Evolutionary conservation across 2,113 vertebrate species (phyloP).

Genomic region (Oryzias celebensis): DNA sequence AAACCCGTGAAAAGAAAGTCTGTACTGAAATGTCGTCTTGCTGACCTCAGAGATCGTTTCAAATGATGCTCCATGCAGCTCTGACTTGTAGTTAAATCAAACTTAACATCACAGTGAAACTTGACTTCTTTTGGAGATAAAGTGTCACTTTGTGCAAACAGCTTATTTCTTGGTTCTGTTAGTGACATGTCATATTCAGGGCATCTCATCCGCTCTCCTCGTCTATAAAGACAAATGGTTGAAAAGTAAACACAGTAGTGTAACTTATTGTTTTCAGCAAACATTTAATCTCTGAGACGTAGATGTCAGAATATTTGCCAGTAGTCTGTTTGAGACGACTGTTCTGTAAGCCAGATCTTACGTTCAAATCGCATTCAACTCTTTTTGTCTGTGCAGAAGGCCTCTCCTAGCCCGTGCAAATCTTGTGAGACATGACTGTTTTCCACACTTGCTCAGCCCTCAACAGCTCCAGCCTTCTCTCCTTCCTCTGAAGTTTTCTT

Average conservation of each 20-base stretch:
- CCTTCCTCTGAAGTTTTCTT: conserved; percentile 57
- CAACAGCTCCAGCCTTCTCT: conserved; percentile 37
- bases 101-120: conserved; percentile 1
- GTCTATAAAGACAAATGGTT: no score
- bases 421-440: conserved; percentile 76
- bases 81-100: conserved; percentile 33
- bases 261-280: background rate
- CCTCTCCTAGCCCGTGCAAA: conserved; percentile 49
- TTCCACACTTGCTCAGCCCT: conserved; percentile 66
- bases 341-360: conserved; percentile 25
- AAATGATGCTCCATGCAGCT: conserved; percentile 33
- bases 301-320: conserved; percentile 10
- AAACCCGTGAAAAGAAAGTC: conserved; percentile 30
- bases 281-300: background rate
- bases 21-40: conserved; percentile 27
- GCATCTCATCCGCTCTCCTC: no score
- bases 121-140: conserved; percentile 3
- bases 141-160: background rate
- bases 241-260: no score
- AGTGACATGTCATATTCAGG: no score
- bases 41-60: conserved; percentile 39
- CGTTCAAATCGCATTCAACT: conserved; percentile 39
- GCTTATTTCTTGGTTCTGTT: no score
- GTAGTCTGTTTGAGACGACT: conserved; percentile 7
- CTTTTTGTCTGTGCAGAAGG: conserved; percentile 45